Evolutionary conservation across 1,140 invertebrate species (phyloP).

Genomic region (Branchinecta lindahli): DNA sequence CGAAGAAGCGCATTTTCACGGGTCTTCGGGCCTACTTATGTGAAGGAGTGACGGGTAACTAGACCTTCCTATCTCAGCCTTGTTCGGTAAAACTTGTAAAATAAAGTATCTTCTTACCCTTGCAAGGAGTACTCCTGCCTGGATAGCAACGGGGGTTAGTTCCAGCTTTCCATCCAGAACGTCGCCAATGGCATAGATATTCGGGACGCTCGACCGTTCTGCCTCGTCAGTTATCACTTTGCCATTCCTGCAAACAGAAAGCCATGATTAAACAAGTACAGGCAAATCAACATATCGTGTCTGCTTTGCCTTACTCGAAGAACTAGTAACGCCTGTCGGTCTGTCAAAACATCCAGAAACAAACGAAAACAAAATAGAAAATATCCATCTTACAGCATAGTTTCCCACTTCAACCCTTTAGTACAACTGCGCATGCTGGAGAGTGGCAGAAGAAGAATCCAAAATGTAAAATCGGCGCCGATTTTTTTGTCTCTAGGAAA

Average conservation of each 20-base stretch:
- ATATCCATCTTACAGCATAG: background rate
- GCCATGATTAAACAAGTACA: conserved; percentile 2
- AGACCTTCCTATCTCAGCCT: too few relatives aligned
- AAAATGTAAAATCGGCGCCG: too few relatives aligned
- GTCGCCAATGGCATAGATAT: conserved; percentile 90
- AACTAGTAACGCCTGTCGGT: too few relatives aligned
- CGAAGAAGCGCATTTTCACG: too few relatives aligned
- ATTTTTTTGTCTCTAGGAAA: too few relatives aligned
- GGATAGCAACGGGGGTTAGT: conserved; percentile 92
- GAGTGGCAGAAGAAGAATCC: too few relatives aligned
- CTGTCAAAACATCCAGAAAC: background rate
- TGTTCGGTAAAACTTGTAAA: too few relatives aligned
- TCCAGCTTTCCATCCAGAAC: conserved; percentile 74
- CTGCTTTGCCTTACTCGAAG: too few relatives aligned
- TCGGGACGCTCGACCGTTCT: conserved; percentile 68
- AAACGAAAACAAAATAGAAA: background rate
- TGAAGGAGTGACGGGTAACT: too few relatives aligned
- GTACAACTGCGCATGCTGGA: background rate
- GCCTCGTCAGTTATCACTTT: conserved; percentile 38
- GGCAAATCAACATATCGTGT: too few relatives aligned
- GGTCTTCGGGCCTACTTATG: too few relatives aligned
- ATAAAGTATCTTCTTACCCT: conserved; percentile 29
- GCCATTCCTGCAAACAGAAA: conserved; percentile 28
- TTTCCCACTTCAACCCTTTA: conserved; percentile 1
- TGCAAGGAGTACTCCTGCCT: conserved; percentile 74